These are phyloP conservation scores for Leuciscus idus DNA, from an alignment of 2,113 vertebrate species.

Conservation along the genomic window DNA sequence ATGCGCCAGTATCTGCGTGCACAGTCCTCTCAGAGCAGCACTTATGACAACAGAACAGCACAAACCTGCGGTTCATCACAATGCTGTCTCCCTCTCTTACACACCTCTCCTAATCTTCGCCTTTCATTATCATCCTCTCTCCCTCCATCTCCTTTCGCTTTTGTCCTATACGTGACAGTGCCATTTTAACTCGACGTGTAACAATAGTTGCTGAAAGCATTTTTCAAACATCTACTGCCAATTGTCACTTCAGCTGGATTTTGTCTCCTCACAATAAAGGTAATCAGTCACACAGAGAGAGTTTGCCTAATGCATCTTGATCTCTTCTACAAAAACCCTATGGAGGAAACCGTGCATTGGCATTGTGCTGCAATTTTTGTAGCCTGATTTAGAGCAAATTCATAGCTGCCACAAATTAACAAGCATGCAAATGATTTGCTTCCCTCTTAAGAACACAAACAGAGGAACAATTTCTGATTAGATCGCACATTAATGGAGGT, in stretches of 20 bases:
- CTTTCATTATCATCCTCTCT: constrained; percentile 32
- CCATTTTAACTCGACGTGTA: constrained; percentile 52
- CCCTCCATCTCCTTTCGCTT: constrained; percentile 49
- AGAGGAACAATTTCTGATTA: neutral
- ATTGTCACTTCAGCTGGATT: constrained; percentile 71
- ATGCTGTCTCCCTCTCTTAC: constrained; percentile 38
- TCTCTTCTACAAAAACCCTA: neutral
- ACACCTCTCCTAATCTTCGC: constrained; percentile 20
- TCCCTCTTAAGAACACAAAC: constrained; percentile 3
- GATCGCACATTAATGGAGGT: neutral
- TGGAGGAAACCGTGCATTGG: neutral
- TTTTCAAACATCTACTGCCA: constrained; percentile 74
- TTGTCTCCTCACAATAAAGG: constrained; percentile 17
- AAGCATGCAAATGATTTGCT: constrained; percentile 15
- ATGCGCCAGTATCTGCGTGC: constrained; percentile 73
- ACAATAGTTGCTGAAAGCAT: constrained; percentile 75
- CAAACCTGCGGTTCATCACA: constrained; percentile 2
- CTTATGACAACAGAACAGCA: constrained; percentile 38
- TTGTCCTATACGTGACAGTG: constrained; percentile 55
- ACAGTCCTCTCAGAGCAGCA: constrained; percentile 47
- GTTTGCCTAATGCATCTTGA: constrained; percentile 39
- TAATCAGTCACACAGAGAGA: constrained; percentile 29
- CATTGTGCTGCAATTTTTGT: constrained; percentile 19
- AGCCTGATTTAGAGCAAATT: neutral
- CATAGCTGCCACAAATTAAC: neutral